Base-by-base conservation (phyloP, 2,113 vertebrate genomes). In the Hydrochoerus hydrochaeris region DNA sequence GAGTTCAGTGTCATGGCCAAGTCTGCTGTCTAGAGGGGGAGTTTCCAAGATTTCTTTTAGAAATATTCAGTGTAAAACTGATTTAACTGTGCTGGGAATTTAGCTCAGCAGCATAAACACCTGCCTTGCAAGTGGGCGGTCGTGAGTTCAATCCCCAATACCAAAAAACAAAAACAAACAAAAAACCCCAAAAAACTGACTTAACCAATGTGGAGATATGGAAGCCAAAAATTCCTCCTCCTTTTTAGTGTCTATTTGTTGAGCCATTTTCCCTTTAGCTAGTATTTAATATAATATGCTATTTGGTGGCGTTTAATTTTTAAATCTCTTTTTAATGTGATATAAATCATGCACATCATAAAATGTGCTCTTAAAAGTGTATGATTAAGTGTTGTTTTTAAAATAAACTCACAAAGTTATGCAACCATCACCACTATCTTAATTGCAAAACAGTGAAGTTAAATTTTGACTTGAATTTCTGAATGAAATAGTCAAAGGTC, bases 381-480 rank as follows among this genome's bases (percentile, higher is more conserved):
- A 41, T 4, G 52, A 16, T 77, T 86, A 16, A 20, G 5, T 92
- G 11, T 73, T 73, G 69, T 41, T 38, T 65, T 86, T 92, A 26
- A 62, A 46, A n/a, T 71, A 71, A 49, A 65, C 60, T 90, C 16
- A 82, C 22, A 89, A 87, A 41, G n/a, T 95, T 90, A 44, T 90
- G 24, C 24, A 71, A 63, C 62, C 1, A 46, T 85, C 26, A 1
- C 30, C 62, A 41, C 26, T 62, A 20, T 85, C 83, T 93, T 93
- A 87, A 89, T 80, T 91, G 63, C 49, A 87, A 62, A 91, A 67
- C 1, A 35, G 11, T 28, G 20, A 57, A 30, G 52, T 94, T 95
- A 88, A 60, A 92, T 94, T 96, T 95, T 95, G 58, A 92, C 90
- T 92, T 88, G 85, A 88, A 73, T 95, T 46, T 95, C 84, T 96